These are phyloP conservation scores for Hylaea fasciaria DNA, from an alignment of 2,888 invertebrate genomes.

Conservation along the genomic window DNA sequence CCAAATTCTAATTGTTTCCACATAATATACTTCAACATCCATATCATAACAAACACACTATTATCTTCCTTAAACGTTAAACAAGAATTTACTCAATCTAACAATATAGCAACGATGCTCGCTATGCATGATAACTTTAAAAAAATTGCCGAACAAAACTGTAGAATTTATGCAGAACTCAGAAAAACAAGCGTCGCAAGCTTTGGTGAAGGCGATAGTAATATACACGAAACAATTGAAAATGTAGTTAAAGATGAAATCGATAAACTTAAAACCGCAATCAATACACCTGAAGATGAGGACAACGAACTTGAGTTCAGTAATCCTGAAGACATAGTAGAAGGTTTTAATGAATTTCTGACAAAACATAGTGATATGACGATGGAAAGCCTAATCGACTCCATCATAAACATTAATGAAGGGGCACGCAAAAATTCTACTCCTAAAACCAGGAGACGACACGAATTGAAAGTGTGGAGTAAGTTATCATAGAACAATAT, in stretches of 20 bases:
- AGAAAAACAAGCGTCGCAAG: constrained; percentile 34
- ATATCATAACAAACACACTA: constrained; percentile 48
- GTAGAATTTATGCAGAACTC: constrained; percentile 41
- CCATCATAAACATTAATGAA: constrained; percentile 1
- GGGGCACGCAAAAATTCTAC: neutral
- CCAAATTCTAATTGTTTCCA: constrained; percentile 43
- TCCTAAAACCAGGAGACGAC: neutral
- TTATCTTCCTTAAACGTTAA: constrained; percentile 49
- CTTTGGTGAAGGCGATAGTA: constrained; percentile 26
- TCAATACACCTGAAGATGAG: neutral
- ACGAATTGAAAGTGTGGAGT: constrained; percentile 27
- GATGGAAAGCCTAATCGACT: constrained; percentile 20
- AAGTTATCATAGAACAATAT: constrained; percentile 5
- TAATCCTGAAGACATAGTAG: constrained; percentile 22
- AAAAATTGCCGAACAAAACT: constrained; percentile 46
- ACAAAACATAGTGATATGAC: constrained; percentile 19
- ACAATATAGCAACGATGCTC: constrained; percentile 44
- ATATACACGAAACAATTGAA: constrained; percentile 39
- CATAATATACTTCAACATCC: constrained; percentile 43
- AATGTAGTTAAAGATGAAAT: constrained; percentile 38
- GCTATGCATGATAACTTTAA: constrained; percentile 51
- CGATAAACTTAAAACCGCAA: constrained; percentile 7
- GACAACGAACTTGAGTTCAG: neutral
- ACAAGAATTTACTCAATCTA: constrained; percentile 36
- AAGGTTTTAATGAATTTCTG: constrained; percentile 22